Base-by-base conservation (phyloP, 2,797 vertebrate genomes). In the Peromyscus eremicus region DNA sequence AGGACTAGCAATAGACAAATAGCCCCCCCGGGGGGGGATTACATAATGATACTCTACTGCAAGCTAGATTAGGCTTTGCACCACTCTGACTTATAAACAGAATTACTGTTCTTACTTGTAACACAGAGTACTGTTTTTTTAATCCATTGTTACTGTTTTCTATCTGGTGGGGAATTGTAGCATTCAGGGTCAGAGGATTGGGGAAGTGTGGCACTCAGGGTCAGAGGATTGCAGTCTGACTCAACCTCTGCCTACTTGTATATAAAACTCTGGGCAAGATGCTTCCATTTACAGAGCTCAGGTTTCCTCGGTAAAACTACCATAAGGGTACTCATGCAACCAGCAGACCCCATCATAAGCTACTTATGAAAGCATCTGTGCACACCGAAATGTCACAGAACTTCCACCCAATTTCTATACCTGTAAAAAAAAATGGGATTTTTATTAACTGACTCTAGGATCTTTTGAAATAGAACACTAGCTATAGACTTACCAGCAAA, bases 391-490 rank as follows among this genome's bases (percentile, higher is more conserved):
- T 46, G 81, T 86, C 32, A 94, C 16, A 43, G 19, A 83, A 79
- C 32, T 29, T 75, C 90, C 14, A 52, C 60, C 89, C 43, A 52
- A 37, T 68, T 90, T 92, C 57, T 66, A 88, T 40, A 40, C 60
- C 43, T 77, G 5, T 87, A 17, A 55, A 55, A 55, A 87, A 95
- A 86, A 34, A 0, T 8, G 40, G 17, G 10, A 40, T 89, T 95
- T 89, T 60, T 11, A 83, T 40, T 13, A 92, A 91, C 27, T 52
- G 7, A 93, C 40, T 80, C 17, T 19, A 87, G 64, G 71, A 87
- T 91, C 9, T 29, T 95, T 75, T 76, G 64, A 91, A 91, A 89
- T 71, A 92, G 90, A 94, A 80, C 75, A 80, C 7, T 12, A 25
- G 25, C 21, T 83, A 2, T 43, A 94, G 43, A 96, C 57, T 83